A percentile compares a stretch with the other conserved stretches of the same genome.
Conservation (phyloP, 2,888 invertebrate species). For the Apeira syringaria region DNA sequence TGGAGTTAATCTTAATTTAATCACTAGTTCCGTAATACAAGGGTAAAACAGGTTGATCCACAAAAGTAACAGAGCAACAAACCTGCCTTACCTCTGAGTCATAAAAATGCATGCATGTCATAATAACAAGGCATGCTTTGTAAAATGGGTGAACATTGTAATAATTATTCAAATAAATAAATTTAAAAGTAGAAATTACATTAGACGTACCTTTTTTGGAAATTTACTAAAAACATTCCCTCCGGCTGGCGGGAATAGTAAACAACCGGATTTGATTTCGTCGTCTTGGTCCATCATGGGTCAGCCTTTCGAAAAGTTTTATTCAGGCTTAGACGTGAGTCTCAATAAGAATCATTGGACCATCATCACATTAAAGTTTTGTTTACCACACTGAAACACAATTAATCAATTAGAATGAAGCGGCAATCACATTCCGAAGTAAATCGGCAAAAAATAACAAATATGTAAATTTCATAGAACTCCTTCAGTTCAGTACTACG, state of each 20-base stretch:
- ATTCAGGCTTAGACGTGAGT: slow-evolving; percentile 2
- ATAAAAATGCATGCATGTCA: slow-evolving; percentile 33
- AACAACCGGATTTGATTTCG: slow-evolving; percentile 89
- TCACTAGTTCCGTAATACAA: neutral
- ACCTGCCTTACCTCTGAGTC: slow-evolving; percentile 35
- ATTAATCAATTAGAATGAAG: too few species aligned
- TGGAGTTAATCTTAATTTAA: neutral
- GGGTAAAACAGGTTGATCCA: slow-evolving; percentile 28
- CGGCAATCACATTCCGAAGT: too few species aligned
- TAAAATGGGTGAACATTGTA: slow-evolving; percentile 20
- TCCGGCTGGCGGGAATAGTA: slow-evolving; percentile 89
- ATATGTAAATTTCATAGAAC: too few species aligned
- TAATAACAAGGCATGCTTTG: slow-evolving; percentile 16
- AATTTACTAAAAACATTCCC: slow-evolving; percentile 88
- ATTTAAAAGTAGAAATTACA: slow-evolving; percentile 8
- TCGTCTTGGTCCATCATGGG: slow-evolving; percentile 88
- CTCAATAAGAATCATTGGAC: slow-evolving; percentile 42
- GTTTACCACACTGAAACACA: too few species aligned
- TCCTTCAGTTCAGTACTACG: too few species aligned
- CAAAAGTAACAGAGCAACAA: slow-evolving; percentile 14
- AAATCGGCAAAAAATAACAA: too few species aligned
- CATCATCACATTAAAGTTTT: slow-evolving; percentile 8
- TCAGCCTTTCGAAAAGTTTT: slow-evolving; percentile 34
- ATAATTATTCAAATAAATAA: slow-evolving; percentile 4
- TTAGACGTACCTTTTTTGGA: slow-evolving; percentile 86